Percentiles rank a stretch among this genome's conserved stretches.
These are phyloP conservation scores for Stenotaenia linearis DNA, from an alignment of 2,888 invertebrate species.

Conservation along the genomic window DNA sequence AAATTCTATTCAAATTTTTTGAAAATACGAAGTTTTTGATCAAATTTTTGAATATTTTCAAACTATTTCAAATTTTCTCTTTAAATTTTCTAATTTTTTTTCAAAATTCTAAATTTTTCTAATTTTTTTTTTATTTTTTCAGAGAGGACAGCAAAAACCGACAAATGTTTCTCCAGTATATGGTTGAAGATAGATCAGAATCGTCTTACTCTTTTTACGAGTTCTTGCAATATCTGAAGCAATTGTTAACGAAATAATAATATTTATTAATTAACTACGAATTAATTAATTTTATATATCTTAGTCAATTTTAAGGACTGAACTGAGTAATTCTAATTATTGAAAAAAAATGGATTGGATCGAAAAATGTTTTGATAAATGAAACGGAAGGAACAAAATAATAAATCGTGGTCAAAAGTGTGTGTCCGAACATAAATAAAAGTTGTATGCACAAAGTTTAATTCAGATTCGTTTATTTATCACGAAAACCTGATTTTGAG, in stretches of 20 bases:
- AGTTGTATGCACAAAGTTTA: slow-evolving; percentile 21
- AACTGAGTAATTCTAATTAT: not conserved
- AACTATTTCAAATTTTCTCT: slow-evolving; percentile 37
- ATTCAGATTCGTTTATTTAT: not conserved
- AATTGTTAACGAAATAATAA: slow-evolving; percentile 35
- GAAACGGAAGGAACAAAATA: not conserved
- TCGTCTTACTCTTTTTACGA: slow-evolving; percentile 93
- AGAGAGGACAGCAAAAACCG: slow-evolving; percentile 88
- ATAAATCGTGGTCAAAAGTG: slow-evolving; percentile 5
- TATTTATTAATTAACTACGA: not conserved
- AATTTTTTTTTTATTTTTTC: slow-evolving; percentile 44
- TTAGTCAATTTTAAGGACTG: slow-evolving; percentile 18
- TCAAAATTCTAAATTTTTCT: not conserved
- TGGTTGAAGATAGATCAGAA: slow-evolving; percentile 92
- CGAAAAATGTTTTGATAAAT: not conserved
- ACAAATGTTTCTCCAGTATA: slow-evolving; percentile 72
- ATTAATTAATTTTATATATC: slow-evolving; percentile 1
- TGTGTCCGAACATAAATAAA: not conserved
- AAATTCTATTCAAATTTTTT: too few species aligned
- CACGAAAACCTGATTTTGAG: too few species aligned
- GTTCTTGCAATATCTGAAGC: slow-evolving; percentile 89
- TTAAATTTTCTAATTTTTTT: too few species aligned
- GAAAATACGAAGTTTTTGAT: not conserved
- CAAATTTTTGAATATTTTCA: not conserved
- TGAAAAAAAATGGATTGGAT: not conserved